Evolutionary conservation across 2,113 vertebrate species (phyloP).

Genomic region (Stegastes partitus): DNA sequence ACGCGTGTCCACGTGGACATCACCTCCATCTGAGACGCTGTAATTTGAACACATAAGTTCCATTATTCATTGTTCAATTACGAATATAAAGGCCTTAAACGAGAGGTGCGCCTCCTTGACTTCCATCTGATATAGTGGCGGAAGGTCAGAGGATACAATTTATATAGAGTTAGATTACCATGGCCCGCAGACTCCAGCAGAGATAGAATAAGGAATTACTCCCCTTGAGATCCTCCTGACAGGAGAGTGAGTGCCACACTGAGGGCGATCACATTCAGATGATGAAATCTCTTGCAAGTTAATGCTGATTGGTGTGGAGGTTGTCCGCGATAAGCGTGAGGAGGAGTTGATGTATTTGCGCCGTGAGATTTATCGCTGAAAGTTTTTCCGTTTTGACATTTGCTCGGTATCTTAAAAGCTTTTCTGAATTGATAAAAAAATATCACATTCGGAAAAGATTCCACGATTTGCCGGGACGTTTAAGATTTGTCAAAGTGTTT

Average conservation of each 20-base stretch:
- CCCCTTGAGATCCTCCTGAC: constrained; percentile 48
- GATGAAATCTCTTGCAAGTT: constrained; percentile 65
- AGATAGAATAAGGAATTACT: constrained; percentile 56
- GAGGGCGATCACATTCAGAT: constrained; percentile 39
- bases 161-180: constrained; percentile 49
- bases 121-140: constrained; percentile 40
- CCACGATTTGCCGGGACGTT: constrained; percentile 1
- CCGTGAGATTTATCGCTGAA: constrained; percentile 13
- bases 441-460: neutral
- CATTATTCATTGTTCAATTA: constrained; percentile 50
- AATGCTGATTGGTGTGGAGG: constrained; percentile 50
- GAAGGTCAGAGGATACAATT: constrained; percentile 53
- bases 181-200: constrained; percentile 34
- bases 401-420: constrained; percentile 1
- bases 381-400: constrained; percentile 23
- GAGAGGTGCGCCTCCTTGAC: constrained; percentile 39
- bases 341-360: constrained; percentile 34
- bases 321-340: constrained; percentile 31
- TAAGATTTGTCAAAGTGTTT: constrained; percentile 4
- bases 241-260: constrained; percentile 53
- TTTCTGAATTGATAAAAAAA: constrained; percentile 8
- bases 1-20: constrained; percentile 2
- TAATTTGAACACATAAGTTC: constrained; percentile 21
- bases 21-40: constrained; percentile 4
- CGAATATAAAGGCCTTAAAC: constrained; percentile 26